Percentiles rank a stretch among this genome's conserved stretches.
Conservation (phyloP, 2,888 invertebrate genomes). For the Acanthococcus lagerstroemiae region DNA sequence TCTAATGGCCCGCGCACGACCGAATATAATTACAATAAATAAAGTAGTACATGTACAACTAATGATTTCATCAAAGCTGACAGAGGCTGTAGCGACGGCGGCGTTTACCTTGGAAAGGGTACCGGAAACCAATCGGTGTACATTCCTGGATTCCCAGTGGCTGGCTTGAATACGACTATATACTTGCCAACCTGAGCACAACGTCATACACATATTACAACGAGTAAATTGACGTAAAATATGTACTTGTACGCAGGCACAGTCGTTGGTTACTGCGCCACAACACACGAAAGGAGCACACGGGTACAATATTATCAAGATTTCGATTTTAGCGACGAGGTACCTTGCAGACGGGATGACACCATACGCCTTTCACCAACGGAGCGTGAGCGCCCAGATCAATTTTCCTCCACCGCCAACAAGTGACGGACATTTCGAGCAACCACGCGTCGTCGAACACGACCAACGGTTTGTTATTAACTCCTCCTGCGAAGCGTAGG, state of each 20-base stretch:
- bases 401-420: conserved; percentile 67
- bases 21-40: no score
- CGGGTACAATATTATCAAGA: not conserved
- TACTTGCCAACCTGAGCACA: conserved; percentile 8
- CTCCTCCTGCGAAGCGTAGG: conserved; percentile 59
- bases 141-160: conserved; percentile 17
- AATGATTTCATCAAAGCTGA: not conserved
- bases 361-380: conserved; percentile 82
- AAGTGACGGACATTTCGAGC: conserved; percentile 58
- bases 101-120: conserved; percentile 9
- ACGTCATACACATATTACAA: not conserved
- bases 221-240: not conserved
- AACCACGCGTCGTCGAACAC: conserved; percentile 87
- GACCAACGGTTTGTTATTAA: conserved; percentile 76
- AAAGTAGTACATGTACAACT: no score
- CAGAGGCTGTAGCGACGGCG: not conserved
- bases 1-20: no score
- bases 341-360: conserved; percentile 69
- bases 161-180: conserved; percentile 22
- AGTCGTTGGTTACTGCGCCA: no score
- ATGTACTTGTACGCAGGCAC: not conserved
- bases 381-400: conserved; percentile 64
- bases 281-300: not conserved
- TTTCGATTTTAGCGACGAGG: no score
- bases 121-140: conserved; percentile 25